Base-by-base conservation (phyloP, 2,113 vertebrate species). In the Paralichthys olivaceus region DNA sequence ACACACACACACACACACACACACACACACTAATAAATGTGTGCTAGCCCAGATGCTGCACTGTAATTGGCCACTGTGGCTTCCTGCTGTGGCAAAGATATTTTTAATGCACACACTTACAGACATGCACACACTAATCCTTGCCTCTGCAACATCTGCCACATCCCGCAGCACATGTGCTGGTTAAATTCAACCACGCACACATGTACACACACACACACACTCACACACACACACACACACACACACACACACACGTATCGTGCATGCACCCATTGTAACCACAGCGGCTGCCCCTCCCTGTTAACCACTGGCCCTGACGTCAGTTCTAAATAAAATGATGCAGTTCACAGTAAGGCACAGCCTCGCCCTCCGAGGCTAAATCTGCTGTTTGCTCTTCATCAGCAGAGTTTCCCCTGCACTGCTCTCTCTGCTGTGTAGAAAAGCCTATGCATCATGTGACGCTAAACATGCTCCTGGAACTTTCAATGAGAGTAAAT, bases 51-150 rank as follows among this genome's bases (percentile, higher is more conserved):
- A 94, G 92, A 93, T 94, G 91, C 92, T 78, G 87, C 77, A 78
- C 88, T 90, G 90, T 94, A 94, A 94, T 94, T 95, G 93, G 90
- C 90, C 80, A 76, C 86, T 86, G 84, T 91, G 90, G 90, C 87
- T 90, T 92, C 90, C 89, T 83, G 89, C 91, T 93, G 90, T 89
- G 91, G 89, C 67, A 70, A 91, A 93, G 89, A 93, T 90, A 91
- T 94, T 93, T 92, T 93, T 91, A 89, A 91, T 86, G 78, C 86
- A 86, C 89, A 83, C 61, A 63, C 77, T 69, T 72, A 86, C 82
- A 81, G 56, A 79, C 69, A 77, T 60, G 57, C 79, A 71, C 84
- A 83, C 72, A 75, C 75, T 85, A 86, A 91, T 88, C 81, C 81
- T 83, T 84, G 69, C 81, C 75, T 77, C 84, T 81, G 72, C 73